Percentiles rank a stretch among this genome's conserved stretches.
Evolutionary conservation across 2,113 vertebrate species (phyloP).

Genomic region (Halcyon malimbica): DNA sequence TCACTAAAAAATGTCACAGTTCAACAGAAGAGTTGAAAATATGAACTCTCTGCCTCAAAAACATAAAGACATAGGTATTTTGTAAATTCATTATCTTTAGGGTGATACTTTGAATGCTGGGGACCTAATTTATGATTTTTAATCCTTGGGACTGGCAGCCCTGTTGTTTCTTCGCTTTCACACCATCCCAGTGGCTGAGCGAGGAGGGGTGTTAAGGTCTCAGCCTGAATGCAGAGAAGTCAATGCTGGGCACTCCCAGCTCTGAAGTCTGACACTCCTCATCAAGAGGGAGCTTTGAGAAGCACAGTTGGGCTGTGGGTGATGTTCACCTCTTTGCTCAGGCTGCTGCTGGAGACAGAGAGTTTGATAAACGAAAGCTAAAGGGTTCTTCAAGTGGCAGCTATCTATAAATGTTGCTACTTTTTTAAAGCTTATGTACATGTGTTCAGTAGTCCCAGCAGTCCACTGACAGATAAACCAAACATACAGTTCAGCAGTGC

Average conservation of each 20-base stretch:
- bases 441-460: neutral
- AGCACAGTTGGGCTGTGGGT: no score
- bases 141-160: neutral
- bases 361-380: neutral
- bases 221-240: neutral
- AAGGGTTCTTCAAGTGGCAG: neutral
- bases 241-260: neutral
- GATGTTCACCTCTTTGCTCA: neutral
- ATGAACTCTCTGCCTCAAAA: neutral
- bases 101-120: neutral
- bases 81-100: neutral
- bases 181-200: neutral
- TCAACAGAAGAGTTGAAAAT: neutral
- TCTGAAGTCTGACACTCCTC: neutral
- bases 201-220: neutral
- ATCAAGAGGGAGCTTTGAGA: rapidly evolving
- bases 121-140: neutral
- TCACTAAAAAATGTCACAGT: neutral
- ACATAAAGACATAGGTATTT: neutral
- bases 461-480: neutral
- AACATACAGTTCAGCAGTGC: neutral
- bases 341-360: neutral
- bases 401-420: neutral
- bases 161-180: neutral
- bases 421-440: neutral